A percentile compares a stretch with the other conserved stretches of the same genome.
Evolutionary conservation across 2,797 vertebrate genomes (phyloP).

Genomic region (Bradypus variegatus): DNA sequence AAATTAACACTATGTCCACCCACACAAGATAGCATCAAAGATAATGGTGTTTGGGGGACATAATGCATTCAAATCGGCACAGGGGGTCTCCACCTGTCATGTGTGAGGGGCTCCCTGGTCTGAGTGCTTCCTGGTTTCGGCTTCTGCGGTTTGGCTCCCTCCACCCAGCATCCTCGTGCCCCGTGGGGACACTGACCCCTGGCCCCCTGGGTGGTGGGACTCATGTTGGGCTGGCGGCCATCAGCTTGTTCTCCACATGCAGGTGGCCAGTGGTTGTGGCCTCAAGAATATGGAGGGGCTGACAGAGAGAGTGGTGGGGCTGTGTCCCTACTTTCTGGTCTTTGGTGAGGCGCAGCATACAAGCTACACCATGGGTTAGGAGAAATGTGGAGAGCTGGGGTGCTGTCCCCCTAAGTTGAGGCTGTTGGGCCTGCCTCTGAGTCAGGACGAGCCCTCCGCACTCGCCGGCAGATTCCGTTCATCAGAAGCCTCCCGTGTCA

Average conservation of each 20-base stretch:
- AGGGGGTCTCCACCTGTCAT: accelerated
- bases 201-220: not conserved
- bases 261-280: accelerated
- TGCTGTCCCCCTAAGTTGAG: accelerated
- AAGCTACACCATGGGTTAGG: accelerated
- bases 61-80: too few relatives aligned
- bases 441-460: not conserved
- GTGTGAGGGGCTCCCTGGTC: not conserved
- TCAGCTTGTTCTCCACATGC: accelerated
- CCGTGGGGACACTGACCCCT: not conserved
- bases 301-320: not conserved
- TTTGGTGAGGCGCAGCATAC: not conserved
- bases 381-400: accelerated
- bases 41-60: too few relatives aligned
- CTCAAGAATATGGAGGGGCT: accelerated
- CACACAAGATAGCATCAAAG: too few relatives aligned
- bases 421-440: too few relatives aligned
- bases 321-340: too few relatives aligned
- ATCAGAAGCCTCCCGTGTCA: accelerated
- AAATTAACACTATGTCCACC: too few relatives aligned
- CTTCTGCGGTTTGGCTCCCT: not conserved
- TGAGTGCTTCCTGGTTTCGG: accelerated
- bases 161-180: accelerated
- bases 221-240: accelerated
- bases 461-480: not conserved